phyloP scores from a whole-genome alignment of 2,888 invertebrate species.

The Latrodectus hesperus region DNA sequence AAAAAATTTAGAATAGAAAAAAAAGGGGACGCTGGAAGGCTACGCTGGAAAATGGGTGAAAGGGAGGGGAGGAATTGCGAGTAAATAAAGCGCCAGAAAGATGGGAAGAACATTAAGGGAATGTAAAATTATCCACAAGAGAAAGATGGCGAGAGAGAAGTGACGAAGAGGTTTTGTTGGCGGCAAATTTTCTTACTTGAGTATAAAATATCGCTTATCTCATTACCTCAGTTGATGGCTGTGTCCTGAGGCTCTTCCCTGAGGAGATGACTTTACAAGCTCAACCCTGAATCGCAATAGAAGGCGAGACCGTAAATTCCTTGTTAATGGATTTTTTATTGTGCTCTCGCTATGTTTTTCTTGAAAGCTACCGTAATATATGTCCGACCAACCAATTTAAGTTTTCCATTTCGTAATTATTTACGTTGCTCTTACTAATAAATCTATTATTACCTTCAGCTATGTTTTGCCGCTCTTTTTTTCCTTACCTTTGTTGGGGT shows the following conservation, averaged over 20 bases:
- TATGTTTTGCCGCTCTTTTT: neutral
- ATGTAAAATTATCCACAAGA: conserved; percentile 67
- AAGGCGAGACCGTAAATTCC: conserved; percentile 68
- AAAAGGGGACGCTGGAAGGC: neutral
- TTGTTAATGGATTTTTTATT: conserved; percentile 70
- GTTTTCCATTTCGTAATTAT: conserved; percentile 68
- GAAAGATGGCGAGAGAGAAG: conserved; percentile 58
- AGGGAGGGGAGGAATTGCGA: conserved; percentile 12
- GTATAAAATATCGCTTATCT: conserved; percentile 70
- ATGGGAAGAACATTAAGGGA: conserved; percentile 9
- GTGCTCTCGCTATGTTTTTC: conserved; percentile 60
- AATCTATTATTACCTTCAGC: conserved; percentile 67
- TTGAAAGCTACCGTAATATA: conserved; percentile 62
- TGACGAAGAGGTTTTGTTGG: conserved; percentile 63
- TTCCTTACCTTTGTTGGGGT: no score
- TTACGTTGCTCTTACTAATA: conserved; percentile 65
- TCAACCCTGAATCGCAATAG: conserved; percentile 66
- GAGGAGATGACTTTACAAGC: conserved; percentile 68
- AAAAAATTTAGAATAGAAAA: conserved; percentile 12
- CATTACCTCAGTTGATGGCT: conserved; percentile 63
- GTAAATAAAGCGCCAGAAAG: conserved; percentile 57
- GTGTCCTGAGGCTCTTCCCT: conserved; percentile 57
- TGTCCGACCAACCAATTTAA: conserved; percentile 65
- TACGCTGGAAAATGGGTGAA: no score
- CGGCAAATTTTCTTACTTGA: conserved; percentile 63